Percentiles rank a stretch among this genome's conserved stretches.
These are phyloP conservation scores for Diphyllodes magnificus DNA, from an alignment of 2,113 vertebrate genomes.

Conservation along the genomic window DNA sequence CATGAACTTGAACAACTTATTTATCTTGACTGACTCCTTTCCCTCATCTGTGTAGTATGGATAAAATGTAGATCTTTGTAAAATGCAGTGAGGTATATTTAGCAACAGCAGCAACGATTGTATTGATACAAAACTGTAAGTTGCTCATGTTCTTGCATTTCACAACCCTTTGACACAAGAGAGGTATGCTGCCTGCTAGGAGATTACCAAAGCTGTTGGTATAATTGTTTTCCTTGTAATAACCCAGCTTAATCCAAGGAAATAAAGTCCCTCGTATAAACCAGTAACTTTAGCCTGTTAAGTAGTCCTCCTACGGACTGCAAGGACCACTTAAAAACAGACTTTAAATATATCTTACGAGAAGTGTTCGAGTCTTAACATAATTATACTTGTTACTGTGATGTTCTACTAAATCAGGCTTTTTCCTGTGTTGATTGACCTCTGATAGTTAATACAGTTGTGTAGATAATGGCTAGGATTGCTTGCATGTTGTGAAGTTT, in stretches of 20 bases:
- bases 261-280: not conserved
- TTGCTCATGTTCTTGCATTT: not conserved
- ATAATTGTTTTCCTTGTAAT: not conserved
- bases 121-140: not conserved
- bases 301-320: not conserved
- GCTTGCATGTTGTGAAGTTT: not conserved
- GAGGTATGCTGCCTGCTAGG: not conserved
- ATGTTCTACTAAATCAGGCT: not conserved
- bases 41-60: not conserved
- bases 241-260: not conserved
- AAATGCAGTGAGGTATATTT: not conserved
- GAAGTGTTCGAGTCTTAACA: not conserved
- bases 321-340: not conserved
- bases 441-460: not conserved
- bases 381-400: not conserved
- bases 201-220: not conserved
- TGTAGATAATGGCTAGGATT: not conserved
- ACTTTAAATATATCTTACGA: not conserved
- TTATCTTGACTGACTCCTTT: not conserved
- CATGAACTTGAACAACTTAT: not conserved
- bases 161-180: not conserved
- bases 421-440: not conserved
- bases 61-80: not conserved
- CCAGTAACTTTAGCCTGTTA: not conserved
- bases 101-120: not conserved